Conservation (phyloP, 2,113 vertebrate genomes). For the Oenanthe oenanthe region DNA sequence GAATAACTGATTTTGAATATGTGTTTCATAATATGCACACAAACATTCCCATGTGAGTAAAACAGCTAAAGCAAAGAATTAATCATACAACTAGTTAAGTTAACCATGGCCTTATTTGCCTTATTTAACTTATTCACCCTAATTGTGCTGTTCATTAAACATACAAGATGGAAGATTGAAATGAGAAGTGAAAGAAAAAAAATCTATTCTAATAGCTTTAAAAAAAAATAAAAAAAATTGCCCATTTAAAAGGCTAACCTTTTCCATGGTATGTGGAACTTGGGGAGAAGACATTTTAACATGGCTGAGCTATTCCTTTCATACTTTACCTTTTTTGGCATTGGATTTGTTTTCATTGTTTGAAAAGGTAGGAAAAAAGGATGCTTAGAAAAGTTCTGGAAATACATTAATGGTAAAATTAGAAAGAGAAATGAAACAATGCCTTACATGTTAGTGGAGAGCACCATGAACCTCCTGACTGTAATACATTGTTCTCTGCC, state of each 20-base stretch:
- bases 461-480: neutral
- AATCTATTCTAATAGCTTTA: neutral
- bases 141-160: conserved; percentile 13
- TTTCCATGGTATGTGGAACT: neutral
- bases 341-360: neutral
- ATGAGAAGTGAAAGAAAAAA: conserved; percentile 1
- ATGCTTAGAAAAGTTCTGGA: neutral
- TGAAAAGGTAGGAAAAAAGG: neutral
- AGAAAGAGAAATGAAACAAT: neutral
- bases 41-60: neutral
- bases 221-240: neutral
- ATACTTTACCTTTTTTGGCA: neutral
- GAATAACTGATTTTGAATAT: neutral
- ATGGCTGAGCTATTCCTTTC: neutral
- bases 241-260: neutral
- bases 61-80: neutral
- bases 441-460: neutral
- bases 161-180: neutral
- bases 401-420: neutral
- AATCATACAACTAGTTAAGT: neutral
- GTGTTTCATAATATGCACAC: neutral
- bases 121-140: conserved; percentile 41
- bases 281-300: neutral
- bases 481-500: neutral
- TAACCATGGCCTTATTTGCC: neutral